A percentile compares a stretch with the other conserved stretches of the same genome.
These are phyloP conservation scores for Uromys caudimaculatus DNA, from an alignment of 2,797 vertebrate species.

Conservation along the genomic window DNA sequence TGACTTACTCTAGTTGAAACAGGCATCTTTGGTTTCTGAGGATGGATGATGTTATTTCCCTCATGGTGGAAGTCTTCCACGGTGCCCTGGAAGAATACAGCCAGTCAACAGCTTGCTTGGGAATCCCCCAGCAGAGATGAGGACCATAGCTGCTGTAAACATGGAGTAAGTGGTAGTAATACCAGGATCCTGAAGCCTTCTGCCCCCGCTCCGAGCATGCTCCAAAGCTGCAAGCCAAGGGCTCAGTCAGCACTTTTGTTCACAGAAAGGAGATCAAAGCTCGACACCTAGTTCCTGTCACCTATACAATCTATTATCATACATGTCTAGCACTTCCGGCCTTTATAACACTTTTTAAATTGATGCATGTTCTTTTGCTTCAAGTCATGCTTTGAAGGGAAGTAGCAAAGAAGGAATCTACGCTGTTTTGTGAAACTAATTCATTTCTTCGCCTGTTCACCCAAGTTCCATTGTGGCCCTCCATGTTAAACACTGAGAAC, in stretches of 20 bases:
- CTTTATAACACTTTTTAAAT: not conserved
- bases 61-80: not conserved
- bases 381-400: not conserved
- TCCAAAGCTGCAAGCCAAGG: not conserved
- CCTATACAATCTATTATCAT: not conserved
- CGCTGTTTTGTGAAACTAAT: not conserved
- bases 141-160: accelerated
- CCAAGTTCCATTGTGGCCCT: not conserved
- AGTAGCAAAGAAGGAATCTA: not conserved
- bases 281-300: not conserved
- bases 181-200: accelerated
- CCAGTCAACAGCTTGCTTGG: accelerated
- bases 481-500: not conserved
- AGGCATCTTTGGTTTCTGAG: not conserved
- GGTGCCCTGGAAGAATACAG: not conserved
- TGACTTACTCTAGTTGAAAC: not conserved
- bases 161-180: accelerated
- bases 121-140: accelerated
- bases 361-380: not conserved
- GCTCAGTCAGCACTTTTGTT: not conserved
- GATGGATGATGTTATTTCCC: not conserved
- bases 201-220: accelerated
- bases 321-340: not conserved
- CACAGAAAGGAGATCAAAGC: not conserved
- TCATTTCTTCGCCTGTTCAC: not conserved